Evolutionary conservation across 37 sponge, comb jelly and placozoan genomes (phyloP).

Genomic region (Oopsacas minuta): DNA sequence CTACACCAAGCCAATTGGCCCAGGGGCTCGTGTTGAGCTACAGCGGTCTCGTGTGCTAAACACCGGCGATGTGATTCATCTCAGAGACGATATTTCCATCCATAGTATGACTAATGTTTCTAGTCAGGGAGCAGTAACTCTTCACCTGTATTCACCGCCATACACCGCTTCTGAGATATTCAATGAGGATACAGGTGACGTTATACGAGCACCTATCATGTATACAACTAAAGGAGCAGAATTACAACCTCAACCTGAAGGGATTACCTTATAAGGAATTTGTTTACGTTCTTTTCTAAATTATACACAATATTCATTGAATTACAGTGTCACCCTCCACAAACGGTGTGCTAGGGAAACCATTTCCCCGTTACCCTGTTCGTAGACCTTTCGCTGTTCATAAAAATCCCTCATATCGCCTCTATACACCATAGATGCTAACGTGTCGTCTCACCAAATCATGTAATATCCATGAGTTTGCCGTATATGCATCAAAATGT

Average conservation of each 20-base stretch:
- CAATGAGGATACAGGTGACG: neutral
- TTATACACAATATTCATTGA: no score
- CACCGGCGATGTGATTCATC: neutral
- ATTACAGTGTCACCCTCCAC: no score
- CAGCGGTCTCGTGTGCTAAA: neutral
- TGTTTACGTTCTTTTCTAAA: neutral
- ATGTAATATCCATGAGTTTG: no score
- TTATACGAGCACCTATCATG: neutral
- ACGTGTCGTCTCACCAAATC: no score
- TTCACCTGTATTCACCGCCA: neutral
- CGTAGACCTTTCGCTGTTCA: no score
- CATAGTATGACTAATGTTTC: neutral
- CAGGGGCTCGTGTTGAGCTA: neutral
- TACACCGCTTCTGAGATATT: neutral
- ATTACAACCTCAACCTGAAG: neutral
- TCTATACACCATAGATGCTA: no score
- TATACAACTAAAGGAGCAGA: conserved; percentile 10
- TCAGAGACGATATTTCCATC: neutral
- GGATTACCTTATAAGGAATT: neutral
- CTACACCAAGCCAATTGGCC: neutral
- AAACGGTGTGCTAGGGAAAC: no score
- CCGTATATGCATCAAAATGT: no score
- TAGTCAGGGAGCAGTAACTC: neutral
- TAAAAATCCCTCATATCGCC: no score
- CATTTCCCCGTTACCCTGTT: no score